A percentile compares a stretch with the other conserved stretches of the same genome.
phyloP scores from a whole-genome alignment of 2,797 vertebrate species.

The Mycteria americana region DNA sequence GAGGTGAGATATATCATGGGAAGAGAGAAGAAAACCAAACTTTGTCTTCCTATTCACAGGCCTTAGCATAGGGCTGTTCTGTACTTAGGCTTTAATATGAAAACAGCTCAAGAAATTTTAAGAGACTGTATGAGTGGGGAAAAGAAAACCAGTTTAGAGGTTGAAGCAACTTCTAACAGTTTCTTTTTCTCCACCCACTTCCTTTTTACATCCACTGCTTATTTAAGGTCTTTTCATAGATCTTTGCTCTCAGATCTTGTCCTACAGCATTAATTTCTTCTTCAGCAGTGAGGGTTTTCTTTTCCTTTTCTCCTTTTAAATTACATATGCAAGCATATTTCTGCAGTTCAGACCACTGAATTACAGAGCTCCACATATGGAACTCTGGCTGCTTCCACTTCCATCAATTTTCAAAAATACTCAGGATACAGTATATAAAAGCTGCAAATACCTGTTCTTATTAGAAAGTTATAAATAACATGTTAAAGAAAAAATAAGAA shows the following conservation, averaged over 20 bases:
- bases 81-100: not conserved
- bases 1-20: not conserved
- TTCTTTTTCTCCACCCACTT: conserved; percentile 6
- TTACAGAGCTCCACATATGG: not conserved
- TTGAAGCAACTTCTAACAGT: not conserved
- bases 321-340: not conserved
- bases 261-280: not conserved
- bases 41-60: not conserved
- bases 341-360: not conserved
- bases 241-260: not conserved
- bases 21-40: not conserved
- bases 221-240: not conserved
- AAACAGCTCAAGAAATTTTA: not conserved
- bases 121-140: not conserved
- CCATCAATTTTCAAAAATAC: not conserved
- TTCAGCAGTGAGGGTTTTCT: not conserved
- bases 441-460: not conserved
- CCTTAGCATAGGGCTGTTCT: not conserved
- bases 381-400: not conserved
- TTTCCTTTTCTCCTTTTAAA: not conserved
- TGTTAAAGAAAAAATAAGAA: not conserved
- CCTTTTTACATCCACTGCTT: not conserved
- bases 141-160: not conserved
- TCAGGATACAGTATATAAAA: not conserved
- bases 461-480: not conserved